Percentiles rank a stretch among this genome's conserved stretches.
Conservation (phyloP, 2,797 vertebrate species). For the Lepilemur ruficaudatus region DNA sequence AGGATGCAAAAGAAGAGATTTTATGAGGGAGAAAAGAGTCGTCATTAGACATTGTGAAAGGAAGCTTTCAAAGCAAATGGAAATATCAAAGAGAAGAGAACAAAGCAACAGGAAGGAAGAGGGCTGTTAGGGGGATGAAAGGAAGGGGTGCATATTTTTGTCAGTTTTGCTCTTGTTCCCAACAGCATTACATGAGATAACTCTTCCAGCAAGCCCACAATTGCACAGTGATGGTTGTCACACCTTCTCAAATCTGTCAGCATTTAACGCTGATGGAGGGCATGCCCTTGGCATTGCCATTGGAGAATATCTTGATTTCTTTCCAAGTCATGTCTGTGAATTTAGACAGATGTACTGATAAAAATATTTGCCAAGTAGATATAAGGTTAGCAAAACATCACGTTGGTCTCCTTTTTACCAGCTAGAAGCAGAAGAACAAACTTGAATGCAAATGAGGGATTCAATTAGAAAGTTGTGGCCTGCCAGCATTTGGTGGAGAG, state of each 20-base stretch:
- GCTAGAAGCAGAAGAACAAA: conserved; percentile 27
- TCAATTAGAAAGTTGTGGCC: conserved; percentile 33
- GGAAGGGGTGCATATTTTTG: conserved; percentile 35
- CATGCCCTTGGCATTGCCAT: background rate
- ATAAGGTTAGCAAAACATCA: conserved; percentile 27
- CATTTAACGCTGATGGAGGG: conserved; percentile 18
- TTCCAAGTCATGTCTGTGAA: conserved; percentile 38
- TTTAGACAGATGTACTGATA: conserved; percentile 33
- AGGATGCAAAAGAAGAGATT: conserved; percentile 24
- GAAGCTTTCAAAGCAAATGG: conserved; percentile 67
- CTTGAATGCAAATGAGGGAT: conserved; percentile 58
- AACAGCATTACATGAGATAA: conserved; percentile 46
- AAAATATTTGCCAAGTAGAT: conserved; percentile 12
- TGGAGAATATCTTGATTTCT: conserved; percentile 17
- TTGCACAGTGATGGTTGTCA: conserved; percentile 24
- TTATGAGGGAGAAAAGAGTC: conserved; percentile 11
- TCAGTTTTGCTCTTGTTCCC: conserved; percentile 32
- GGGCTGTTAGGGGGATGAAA: conserved; percentile 34
- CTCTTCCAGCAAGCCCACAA: background rate
- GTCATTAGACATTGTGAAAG: conserved; percentile 55
- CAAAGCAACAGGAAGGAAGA: background rate
- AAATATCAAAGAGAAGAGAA: conserved; percentile 69
- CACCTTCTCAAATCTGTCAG: conserved; percentile 50
- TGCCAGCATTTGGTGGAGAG: background rate
- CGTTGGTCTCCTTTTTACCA: background rate